Base-by-base conservation (phyloP, 2,888 invertebrate species). In the Conistra vaccinii region DNA sequence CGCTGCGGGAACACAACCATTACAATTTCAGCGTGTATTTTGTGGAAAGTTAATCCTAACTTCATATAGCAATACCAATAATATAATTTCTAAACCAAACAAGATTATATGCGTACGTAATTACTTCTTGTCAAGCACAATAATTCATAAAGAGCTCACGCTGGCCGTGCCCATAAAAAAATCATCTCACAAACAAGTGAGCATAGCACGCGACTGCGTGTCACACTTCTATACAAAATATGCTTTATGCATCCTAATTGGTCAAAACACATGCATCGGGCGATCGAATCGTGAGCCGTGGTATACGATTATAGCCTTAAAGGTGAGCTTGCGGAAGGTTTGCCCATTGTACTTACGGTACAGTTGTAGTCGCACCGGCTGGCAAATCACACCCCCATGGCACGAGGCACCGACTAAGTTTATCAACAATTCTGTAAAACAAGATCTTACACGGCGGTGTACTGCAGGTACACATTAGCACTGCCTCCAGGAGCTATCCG, bases 381-480 rank as follows among this genome's bases (percentile, higher is more conserved):
- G 45, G 9, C 9, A 26, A 65, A 17, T 45, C n/a, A 23, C 32
- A 35, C 26, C 62, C 32, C 32, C 14, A 32, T 14, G 20, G 45
- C 69, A 23, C 20, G n/a, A 55, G 32, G 35, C 2, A 17, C 29
- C n/a, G 14, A 42, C 12, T 3, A n/a, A 39, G 35, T 32, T 1
- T 32, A 73, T 10, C 14, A 48, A 57, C 29, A 51, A 32, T n/a
- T 61, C 20, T 35, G 39, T 12, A 42, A 2, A 62, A 32, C 1
- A 29, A 55, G 7, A 2, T 3, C 83, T 82, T 68, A 94, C 94
- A 84, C 89, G 51, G 94, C 92, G 0, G 90, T 91, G 77, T 94
- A 95, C 75, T 93, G 93, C 35, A 95, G 83, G 84, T 94, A 94
- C 20, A 95, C 83, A 1, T 89, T 81, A 26, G 79, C 86, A 12